A percentile compares a stretch with the other conserved stretches of the same genome.
Evolutionary conservation across 2,113 vertebrate genomes (phyloP).

Genomic region (Hippolais icterina): DNA sequence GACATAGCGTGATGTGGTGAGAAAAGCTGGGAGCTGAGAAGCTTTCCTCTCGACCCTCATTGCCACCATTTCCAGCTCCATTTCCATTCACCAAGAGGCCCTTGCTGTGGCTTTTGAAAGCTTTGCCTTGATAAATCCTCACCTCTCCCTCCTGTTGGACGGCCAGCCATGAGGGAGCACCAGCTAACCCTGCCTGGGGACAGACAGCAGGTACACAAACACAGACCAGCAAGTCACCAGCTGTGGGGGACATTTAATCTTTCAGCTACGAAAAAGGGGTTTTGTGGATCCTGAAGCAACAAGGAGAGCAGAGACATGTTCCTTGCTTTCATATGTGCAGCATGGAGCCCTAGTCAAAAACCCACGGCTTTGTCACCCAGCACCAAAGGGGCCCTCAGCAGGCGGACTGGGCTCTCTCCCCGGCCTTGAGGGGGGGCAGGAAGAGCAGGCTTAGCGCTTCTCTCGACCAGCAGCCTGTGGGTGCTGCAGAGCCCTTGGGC

Average conservation of each 20-base stretch:
- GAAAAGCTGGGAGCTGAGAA: neutral
- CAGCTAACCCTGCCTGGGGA: neutral
- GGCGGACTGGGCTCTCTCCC: neutral
- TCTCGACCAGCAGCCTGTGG: neutral
- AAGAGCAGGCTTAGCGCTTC: neutral
- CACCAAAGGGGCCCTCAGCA: neutral
- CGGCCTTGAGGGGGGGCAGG: neutral
- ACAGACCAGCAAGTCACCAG: neutral
- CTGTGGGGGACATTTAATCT: neutral
- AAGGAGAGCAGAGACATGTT: neutral
- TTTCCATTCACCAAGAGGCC: neutral
- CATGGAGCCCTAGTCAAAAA: neutral
- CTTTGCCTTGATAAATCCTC: neutral
- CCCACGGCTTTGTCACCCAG: too few species aligned
- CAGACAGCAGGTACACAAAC: neutral
- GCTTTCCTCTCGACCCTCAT: neutral
- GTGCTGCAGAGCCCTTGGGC: neutral
- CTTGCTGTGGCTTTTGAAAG: neutral
- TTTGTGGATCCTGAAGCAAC: neutral
- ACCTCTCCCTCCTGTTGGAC: rapidly evolving
- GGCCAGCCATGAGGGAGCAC: neutral
- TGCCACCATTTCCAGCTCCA: neutral
- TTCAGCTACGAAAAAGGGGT: neutral
- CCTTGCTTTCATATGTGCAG: neutral
- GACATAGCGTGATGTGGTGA: neutral